phyloP scores from a whole-genome alignment of 2,797 vertebrate species.

The Spea hammondii region DNA sequence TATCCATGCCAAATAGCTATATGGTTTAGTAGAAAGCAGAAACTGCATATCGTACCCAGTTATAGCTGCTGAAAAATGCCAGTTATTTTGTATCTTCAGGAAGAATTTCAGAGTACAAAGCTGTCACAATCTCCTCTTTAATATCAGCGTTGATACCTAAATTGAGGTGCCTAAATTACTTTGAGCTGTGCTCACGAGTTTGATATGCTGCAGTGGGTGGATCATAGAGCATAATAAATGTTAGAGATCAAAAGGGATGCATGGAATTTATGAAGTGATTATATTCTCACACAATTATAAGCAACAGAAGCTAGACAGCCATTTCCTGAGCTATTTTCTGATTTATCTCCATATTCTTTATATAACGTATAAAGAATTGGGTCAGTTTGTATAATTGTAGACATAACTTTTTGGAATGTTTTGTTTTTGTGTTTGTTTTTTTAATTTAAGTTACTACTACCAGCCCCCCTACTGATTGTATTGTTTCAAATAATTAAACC shows the following conservation, averaged over 20 bases:
- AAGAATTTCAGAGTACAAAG: not conserved
- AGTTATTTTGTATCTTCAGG: not conserved
- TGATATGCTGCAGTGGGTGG: slow-evolving; percentile 15
- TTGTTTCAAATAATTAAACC: too few relatives aligned
- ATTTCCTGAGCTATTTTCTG: not conserved
- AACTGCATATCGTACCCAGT: not conserved
- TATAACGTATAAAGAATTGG: too few relatives aligned
- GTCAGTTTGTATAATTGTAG: too few relatives aligned
- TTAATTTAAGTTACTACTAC: too few relatives aligned
- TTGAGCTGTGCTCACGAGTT: slow-evolving; percentile 26
- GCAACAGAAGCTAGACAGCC: not conserved
- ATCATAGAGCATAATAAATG: slow-evolving; percentile 45
- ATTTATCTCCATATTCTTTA: not conserved
- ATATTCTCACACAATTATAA: not conserved
- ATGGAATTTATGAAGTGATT: slow-evolving; percentile 23
- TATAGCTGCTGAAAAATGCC: not conserved
- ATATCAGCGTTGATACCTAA: slow-evolving; percentile 1
- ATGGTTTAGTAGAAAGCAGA: not conserved
- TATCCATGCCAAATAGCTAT: slow-evolving; percentile 18
- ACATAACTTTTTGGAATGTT: too few relatives aligned
- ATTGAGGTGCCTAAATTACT: slow-evolving; percentile 15
- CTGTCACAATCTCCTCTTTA: not conserved
- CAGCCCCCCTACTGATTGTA: too few relatives aligned
- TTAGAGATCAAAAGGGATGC: slow-evolving; percentile 33
- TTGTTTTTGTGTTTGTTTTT: too few relatives aligned